These are phyloP conservation scores for Sphyrna mokarran DNA, from an alignment of 2,113 vertebrate genomes.

Conservation along the genomic window DNA sequence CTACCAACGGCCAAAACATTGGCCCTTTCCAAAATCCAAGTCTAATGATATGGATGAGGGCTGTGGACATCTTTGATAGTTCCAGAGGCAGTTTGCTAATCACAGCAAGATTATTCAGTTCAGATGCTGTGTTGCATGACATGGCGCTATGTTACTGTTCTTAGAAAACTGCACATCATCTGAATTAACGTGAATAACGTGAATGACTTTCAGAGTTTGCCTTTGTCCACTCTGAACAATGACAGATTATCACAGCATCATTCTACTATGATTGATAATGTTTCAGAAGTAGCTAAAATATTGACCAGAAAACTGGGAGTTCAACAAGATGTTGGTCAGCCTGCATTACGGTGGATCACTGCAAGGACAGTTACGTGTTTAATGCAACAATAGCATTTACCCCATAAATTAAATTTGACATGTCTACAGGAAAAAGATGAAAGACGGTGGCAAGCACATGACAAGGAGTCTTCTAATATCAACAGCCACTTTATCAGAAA, in stretches of 20 bases:
- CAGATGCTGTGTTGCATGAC: not conserved
- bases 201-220: not conserved
- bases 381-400: not conserved
- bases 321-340: not conserved
- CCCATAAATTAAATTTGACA: not conserved
- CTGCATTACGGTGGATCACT: not conserved
- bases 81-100: not conserved
- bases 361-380: not conserved
- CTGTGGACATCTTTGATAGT: not conserved
- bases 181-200: not conserved
- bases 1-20: not conserved
- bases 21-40: not conserved
- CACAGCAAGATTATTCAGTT: not conserved
- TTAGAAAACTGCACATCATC: not conserved
- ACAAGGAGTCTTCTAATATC: not conserved
- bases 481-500: not conserved
- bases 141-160: not conserved
- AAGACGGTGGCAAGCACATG: not conserved
- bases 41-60: not conserved
- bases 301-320: not conserved
- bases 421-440: not conserved
- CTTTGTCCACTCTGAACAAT: not conserved
- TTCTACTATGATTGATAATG: not conserved
- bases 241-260: not conserved
- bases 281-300: not conserved